These are phyloP conservation scores for Pentamera pediparva DNA, from an alignment of 53 echinoderm and acorn worm genomes.

Conservation along the genomic window DNA sequence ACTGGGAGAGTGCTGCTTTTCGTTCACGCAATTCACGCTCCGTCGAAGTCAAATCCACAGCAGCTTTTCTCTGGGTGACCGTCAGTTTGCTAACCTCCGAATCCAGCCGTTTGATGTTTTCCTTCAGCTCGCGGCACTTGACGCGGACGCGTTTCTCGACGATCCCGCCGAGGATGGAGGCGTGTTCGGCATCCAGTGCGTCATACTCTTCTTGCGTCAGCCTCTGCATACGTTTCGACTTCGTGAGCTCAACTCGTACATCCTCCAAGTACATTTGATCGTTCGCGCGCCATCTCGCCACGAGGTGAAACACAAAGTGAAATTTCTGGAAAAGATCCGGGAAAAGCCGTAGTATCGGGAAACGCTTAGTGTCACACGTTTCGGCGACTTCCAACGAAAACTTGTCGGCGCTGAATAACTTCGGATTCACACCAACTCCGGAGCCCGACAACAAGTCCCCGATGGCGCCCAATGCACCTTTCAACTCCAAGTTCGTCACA, in stretches of 20 bases:
- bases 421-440: conserved; percentile 53
- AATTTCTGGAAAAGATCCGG: conserved; percentile 96
- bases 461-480: conserved; percentile 56
- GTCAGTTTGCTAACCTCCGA: conserved; percentile 56
- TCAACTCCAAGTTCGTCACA: conserved; percentile 74
- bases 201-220: conserved; percentile 90
- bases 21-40: conserved; percentile 75
- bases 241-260: conserved; percentile 78
- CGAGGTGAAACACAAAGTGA: conserved; percentile 63
- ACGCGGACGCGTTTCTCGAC: conserved; percentile 87
- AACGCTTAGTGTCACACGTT: conserved; percentile 73
- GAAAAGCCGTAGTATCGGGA: conserved; percentile 69
- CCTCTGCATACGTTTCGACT: conserved; percentile 71
- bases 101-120: conserved; percentile 64
- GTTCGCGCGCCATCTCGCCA: conserved; percentile 84
- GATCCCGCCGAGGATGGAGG: conserved; percentile 61
- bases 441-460: conserved; percentile 51
- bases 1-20: conserved; percentile 55
- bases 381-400: conserved; percentile 91
- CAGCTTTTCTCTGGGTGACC: conserved; percentile 43
- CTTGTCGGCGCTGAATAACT: conserved; percentile 79
- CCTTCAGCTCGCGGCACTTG: conserved; percentile 65
- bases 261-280: conserved; percentile 95
- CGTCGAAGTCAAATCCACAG: conserved; percentile 50
- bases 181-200: conserved; percentile 72